Conservation (phyloP, 2,888 invertebrate species). For the Drosophila austrosaltans region DNA sequence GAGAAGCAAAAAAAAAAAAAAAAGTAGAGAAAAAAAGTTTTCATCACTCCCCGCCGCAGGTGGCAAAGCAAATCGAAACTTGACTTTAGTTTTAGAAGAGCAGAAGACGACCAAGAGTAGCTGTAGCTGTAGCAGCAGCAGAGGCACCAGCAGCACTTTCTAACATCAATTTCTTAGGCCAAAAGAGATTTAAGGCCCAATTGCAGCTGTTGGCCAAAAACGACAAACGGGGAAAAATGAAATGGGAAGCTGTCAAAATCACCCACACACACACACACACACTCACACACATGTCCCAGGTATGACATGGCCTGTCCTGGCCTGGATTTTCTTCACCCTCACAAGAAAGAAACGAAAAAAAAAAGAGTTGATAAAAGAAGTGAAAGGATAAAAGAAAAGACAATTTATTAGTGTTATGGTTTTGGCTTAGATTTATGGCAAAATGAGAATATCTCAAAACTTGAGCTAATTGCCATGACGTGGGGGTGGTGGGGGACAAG, state of each 20-base stretch:
- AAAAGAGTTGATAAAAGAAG: slow-evolving; percentile 14
- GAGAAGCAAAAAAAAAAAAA: neutral
- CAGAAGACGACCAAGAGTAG: neutral
- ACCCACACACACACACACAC: slow-evolving; percentile 41
- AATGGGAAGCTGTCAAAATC: slow-evolving; percentile 13
- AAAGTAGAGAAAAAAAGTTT: neutral
- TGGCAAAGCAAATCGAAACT: slow-evolving; percentile 6
- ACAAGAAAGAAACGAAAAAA: neutral
- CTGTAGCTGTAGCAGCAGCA: neutral
- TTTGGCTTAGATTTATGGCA: neutral
- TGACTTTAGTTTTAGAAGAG: slow-evolving; percentile 9
- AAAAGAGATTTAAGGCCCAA: slow-evolving; percentile 21
- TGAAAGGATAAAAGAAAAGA: slow-evolving; percentile 13
- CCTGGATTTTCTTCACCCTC: slow-evolving; percentile 28
- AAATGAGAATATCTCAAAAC: neutral
- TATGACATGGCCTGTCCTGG: slow-evolving; percentile 44
- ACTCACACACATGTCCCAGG: slow-evolving; percentile 23
- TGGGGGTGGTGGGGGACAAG: too few species aligned
- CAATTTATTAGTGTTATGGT: neutral
- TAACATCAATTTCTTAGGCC: slow-evolving; percentile 22
- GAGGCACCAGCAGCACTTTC: slow-evolving; percentile 10
- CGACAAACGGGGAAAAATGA: neutral
- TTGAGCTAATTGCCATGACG: neutral
- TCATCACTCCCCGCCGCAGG: slow-evolving; percentile 28
- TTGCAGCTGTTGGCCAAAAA: slow-evolving; percentile 30